Conservation (phyloP, 2,113 vertebrate species). For the Leucosticte australis region DNA sequence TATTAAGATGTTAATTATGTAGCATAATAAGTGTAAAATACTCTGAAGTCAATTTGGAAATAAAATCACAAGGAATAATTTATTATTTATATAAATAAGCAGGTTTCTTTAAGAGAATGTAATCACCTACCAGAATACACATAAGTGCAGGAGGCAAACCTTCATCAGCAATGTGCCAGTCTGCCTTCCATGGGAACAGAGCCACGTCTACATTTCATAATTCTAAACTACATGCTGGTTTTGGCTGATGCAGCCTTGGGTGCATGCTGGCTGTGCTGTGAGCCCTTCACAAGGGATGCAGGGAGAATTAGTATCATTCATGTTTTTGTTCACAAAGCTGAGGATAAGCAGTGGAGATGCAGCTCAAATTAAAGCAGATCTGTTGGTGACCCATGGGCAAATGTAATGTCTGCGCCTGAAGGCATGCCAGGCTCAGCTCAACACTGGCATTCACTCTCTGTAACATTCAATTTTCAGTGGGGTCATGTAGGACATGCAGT, state of each 20-base stretch:
- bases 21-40: not conserved
- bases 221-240: not conserved
- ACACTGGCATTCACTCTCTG: accelerated
- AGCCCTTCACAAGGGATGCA: not conserved
- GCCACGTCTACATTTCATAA: not conserved
- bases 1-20: not conserved
- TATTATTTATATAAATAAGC: not conserved
- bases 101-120: not conserved
- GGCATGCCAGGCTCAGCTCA: accelerated
- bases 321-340: not conserved
- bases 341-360: not conserved
- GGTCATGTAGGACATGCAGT: not conserved
- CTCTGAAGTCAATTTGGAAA: not conserved
- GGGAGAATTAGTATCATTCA: not conserved
- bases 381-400: not conserved
- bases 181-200: not conserved
- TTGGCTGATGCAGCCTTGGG: not conserved
- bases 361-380: not conserved
- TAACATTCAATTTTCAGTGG: not conserved
- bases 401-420: not conserved
- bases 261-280: not conserved
- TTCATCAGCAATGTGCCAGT: not conserved
- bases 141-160: not conserved
- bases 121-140: not conserved
- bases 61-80: not conserved